phyloP scores from a whole-genome alignment of 1,140 invertebrate genomes.

The Geopemphigus sp. region DNA sequence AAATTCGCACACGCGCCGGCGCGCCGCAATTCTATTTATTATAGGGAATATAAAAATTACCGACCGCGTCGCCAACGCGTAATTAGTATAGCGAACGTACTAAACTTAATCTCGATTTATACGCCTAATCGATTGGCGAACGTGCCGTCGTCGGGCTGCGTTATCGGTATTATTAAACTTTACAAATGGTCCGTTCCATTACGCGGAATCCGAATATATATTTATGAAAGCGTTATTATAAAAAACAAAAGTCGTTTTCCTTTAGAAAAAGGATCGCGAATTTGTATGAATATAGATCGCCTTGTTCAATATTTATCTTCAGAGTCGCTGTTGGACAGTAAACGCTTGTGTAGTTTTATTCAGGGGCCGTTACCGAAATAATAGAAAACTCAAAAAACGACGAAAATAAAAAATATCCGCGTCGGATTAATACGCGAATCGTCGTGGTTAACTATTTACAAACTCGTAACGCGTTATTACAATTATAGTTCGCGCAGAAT shows the following conservation, averaged over 20 bases:
- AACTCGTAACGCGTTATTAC: too few species aligned
- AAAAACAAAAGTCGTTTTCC: background rate
- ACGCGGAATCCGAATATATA: background rate
- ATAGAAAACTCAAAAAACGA: background rate
- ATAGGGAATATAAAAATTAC: too few species aligned
- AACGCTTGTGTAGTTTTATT: background rate
- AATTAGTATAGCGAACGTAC: background rate
- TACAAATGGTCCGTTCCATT: background rate
- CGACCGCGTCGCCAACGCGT: background rate
- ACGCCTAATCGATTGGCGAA: background rate
- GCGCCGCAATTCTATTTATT: too few species aligned
- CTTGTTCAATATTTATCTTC: background rate
- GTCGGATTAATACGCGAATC: too few species aligned
- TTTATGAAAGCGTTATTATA: background rate
- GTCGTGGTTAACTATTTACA: too few species aligned
- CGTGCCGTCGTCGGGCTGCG: too few species aligned
- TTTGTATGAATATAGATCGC: constrained; percentile 3
- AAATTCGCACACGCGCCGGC: too few species aligned
- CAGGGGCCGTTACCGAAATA: background rate
- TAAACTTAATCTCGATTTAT: background rate
- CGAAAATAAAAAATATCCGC: background rate
- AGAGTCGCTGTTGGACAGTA: background rate
- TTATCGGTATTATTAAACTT: background rate
- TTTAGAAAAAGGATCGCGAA: background rate
- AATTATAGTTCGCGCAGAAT: too few species aligned